A percentile compares a stretch with the other conserved stretches of the same genome.
These are phyloP conservation scores for Camelus dromedarius DNA, from an alignment of 2,113 vertebrate genomes.

Conservation along the genomic window DNA sequence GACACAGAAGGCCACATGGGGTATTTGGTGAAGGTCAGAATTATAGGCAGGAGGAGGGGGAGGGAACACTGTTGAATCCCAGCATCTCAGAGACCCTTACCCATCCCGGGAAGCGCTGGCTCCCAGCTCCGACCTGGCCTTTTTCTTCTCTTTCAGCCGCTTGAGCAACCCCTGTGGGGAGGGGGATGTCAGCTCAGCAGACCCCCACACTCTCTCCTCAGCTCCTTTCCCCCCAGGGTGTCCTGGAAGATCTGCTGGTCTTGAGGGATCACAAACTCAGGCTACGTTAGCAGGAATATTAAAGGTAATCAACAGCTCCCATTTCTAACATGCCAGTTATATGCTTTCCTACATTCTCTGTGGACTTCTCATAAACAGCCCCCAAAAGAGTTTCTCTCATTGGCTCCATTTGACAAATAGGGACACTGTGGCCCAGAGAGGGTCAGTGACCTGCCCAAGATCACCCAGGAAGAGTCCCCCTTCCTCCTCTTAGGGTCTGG, in stretches of 20 bases:
- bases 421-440: not conserved
- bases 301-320: not conserved
- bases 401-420: not conserved
- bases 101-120: slow-evolving; percentile 63
- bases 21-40: not conserved
- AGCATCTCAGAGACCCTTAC: slow-evolving; percentile 59
- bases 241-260: not conserved
- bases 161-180: slow-evolving; percentile 71
- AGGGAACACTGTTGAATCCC: fast-evolving
- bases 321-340: not conserved
- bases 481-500: not conserved
- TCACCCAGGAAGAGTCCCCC: not conserved
- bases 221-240: not conserved
- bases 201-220: not conserved
- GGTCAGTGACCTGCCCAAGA: not conserved
- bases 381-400: not conserved
- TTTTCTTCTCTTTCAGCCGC: slow-evolving; percentile 79
- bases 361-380: not conserved
- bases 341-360: not conserved
- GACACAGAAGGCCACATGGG: not conserved
- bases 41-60: not conserved
- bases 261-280: not conserved
- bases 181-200: not conserved
- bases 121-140: slow-evolving; percentile 52
- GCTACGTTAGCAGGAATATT: not conserved